Conservation (phyloP, 2,113 vertebrate genomes). For the Microcebus jonahi region DNA sequence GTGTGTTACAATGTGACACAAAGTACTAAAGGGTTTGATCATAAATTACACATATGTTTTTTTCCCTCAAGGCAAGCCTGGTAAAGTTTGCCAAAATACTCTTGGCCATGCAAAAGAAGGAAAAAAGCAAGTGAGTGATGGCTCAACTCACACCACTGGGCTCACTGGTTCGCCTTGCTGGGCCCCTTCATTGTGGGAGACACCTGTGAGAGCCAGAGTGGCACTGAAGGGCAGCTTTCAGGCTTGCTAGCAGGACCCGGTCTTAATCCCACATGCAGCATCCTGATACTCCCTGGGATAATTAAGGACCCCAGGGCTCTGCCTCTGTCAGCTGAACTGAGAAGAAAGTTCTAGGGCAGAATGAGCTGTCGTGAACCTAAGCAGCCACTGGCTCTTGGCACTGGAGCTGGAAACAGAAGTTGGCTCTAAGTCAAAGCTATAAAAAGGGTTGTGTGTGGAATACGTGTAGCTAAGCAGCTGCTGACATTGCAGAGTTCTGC, state of each 20-base stretch:
- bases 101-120: neutral
- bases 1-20: neutral
- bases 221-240: neutral
- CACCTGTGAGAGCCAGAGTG: neutral
- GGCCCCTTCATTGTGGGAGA: neutral
- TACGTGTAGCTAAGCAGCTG: conserved; percentile 49
- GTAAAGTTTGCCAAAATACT: neutral
- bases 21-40: neutral
- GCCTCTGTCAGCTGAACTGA: conserved; percentile 51
- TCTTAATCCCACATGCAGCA: neutral
- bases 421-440: conserved; percentile 70
- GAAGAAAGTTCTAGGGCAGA: conserved; percentile 66
- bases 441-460: conserved; percentile 60
- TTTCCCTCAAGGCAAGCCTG: neutral
- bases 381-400: conserved; percentile 58
- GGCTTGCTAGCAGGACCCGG: neutral
- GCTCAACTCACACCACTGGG: neutral
- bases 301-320: conserved; percentile 1
- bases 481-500: conserved; percentile 66
- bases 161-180: neutral
- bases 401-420: conserved; percentile 65
- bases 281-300: neutral
- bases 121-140: neutral
- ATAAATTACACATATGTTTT: neutral
- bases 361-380: conserved; percentile 62